Evolutionary conservation across 1,140 invertebrate genomes (phyloP).

Genomic region (Cherax destructor): DNA sequence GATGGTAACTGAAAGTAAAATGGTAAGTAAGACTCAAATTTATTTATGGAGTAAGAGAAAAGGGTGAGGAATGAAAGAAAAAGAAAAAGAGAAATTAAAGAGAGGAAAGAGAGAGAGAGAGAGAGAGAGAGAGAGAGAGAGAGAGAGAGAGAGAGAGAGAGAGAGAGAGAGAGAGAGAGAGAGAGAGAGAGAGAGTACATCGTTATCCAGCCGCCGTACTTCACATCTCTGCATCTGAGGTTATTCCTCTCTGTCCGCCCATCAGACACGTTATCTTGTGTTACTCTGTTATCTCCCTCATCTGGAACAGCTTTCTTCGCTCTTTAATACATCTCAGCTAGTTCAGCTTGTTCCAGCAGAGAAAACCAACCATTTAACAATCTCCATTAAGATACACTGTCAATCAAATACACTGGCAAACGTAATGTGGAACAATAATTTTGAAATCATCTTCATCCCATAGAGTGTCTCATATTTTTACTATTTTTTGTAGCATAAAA

Average conservation of each 20-base stretch:
- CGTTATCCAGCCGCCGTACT: neutral
- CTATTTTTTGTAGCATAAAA: no score
- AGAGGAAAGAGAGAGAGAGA: neutral
- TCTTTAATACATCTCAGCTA: neutral
- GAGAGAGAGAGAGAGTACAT: neutral
- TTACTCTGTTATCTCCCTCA: neutral
- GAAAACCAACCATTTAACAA: neutral
- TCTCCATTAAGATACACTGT: neutral
- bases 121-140: no score
- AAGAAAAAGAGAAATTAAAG: neutral
- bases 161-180: conserved; percentile 8
- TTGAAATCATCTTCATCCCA: no score
- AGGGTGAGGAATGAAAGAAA: no score
- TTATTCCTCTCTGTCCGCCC: neutral
- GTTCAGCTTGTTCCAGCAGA: neutral
- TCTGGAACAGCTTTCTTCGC: neutral
- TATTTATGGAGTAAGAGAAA: no score
- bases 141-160: conserved; percentile 6
- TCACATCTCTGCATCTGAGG: neutral
- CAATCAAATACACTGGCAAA: no score
- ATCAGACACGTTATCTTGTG: neutral
- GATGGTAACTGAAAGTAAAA: no score
- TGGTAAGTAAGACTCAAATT: no score
- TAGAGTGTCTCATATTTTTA: no score
- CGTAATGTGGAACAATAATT: no score